A percentile compares a stretch with the other conserved stretches of the same genome.
phyloP scores from a whole-genome alignment of 2,113 vertebrate genomes.

The Sakesphorus luctuosus region DNA sequence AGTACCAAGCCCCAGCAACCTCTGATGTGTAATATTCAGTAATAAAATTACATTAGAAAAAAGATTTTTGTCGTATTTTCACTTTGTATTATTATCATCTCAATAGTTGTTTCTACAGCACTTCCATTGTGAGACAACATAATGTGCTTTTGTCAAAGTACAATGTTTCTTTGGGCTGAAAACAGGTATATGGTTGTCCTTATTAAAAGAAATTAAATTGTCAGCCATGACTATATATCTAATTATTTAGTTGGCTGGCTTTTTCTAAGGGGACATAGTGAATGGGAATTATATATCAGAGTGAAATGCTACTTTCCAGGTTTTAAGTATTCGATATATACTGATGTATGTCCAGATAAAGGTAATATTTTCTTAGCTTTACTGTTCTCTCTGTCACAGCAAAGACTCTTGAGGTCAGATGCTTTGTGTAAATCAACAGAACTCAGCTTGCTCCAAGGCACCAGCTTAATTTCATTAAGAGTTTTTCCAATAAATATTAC shows the following conservation, averaged over 20 bases:
- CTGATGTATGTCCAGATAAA: not conserved
- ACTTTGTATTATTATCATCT: not conserved
- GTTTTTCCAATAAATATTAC: not conserved
- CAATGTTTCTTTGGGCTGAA: constrained; percentile 38
- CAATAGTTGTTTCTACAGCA: not conserved
- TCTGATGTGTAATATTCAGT: not conserved
- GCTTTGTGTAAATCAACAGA: not conserved
- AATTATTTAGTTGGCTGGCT: constrained; percentile 50
- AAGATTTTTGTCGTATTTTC: constrained; percentile 12
- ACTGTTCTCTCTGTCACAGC: not conserved
- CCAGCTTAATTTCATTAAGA: not conserved
- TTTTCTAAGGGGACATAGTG: not conserved
- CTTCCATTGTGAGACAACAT: constrained; percentile 22
- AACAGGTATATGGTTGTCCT: constrained; percentile 34
- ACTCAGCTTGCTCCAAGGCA: not conserved
- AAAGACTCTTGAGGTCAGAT: not conserved
- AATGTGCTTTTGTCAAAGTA: constrained; percentile 47
- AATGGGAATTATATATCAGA: not conserved
- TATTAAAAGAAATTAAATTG: constrained; percentile 66
- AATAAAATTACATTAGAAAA: not conserved
- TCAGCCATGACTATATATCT: not conserved
- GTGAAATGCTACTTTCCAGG: not conserved
- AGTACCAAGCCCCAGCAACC: not conserved
- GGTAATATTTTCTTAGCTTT: not conserved
- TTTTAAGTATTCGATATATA: not conserved